Evolutionary conservation across 2,113 vertebrate species (phyloP).

Genomic region (Rhineura floridana): DNA sequence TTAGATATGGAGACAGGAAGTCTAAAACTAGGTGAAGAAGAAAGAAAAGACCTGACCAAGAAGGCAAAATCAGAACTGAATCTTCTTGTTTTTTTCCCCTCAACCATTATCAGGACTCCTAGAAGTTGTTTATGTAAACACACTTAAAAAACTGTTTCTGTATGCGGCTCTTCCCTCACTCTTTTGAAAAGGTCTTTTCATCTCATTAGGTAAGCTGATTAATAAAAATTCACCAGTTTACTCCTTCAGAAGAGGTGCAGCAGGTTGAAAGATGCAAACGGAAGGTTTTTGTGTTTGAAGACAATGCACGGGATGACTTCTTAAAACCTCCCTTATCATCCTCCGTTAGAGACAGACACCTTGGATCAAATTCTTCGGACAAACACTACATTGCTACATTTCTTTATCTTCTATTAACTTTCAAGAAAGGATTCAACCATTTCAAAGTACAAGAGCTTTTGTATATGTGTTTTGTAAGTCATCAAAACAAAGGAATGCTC

Average conservation of each 20-base stretch:
- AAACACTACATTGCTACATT: slow-evolving; percentile 59
- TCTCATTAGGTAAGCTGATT: slow-evolving; percentile 97
- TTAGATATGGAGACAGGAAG: slow-evolving; percentile 31
- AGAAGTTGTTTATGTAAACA: slow-evolving; percentile 52
- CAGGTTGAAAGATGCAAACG: slow-evolving; percentile 78
- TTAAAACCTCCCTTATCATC: slow-evolving; percentile 86
- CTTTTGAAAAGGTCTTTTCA: slow-evolving; percentile 86
- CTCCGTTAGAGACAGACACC: slow-evolving; percentile 72
- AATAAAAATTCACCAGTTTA: slow-evolving; percentile 92
- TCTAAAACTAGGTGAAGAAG: slow-evolving; percentile 28
- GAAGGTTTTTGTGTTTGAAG: slow-evolving; percentile 88
- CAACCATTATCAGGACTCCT: slow-evolving; percentile 12
- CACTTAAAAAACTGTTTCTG: slow-evolving; percentile 38
- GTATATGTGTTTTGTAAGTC: slow-evolving; percentile 50
- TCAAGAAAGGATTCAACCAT: slow-evolving; percentile 54
- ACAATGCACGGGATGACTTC: slow-evolving; percentile 87
- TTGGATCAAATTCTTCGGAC: slow-evolving; percentile 69
- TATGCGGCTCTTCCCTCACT: slow-evolving; percentile 40
- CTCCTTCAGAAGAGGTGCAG: slow-evolving; percentile 74
- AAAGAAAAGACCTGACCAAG: slow-evolving; percentile 14
- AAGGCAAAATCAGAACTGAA: slow-evolving; percentile 48
- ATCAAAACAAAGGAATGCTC: slow-evolving; percentile 42
- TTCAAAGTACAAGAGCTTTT: slow-evolving; percentile 42
- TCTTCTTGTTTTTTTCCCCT: not conserved
- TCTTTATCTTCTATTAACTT: slow-evolving; percentile 63